Evolutionary conservation across 2,888 invertebrate genomes (phyloP).

Genomic region (Tipula vernalis): DNA sequence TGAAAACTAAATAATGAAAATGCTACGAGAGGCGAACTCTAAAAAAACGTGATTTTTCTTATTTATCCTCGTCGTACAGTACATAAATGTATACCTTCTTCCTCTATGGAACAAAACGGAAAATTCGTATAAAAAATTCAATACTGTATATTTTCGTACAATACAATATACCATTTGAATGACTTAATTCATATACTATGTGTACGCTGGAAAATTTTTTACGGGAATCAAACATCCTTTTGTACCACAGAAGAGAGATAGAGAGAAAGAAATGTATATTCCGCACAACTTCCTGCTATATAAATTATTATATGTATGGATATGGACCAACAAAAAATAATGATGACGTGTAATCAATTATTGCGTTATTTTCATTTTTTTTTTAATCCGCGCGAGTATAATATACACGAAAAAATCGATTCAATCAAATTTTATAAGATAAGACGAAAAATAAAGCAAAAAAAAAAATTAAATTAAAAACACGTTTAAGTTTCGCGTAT

Average conservation of each 20-base stretch:
- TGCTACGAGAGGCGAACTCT: background rate
- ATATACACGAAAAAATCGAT: background rate
- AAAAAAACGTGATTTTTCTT: background rate
- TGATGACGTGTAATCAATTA: background rate
- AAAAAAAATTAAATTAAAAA: background rate
- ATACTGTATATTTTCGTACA: background rate
- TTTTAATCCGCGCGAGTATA: background rate
- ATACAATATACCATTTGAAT: background rate
- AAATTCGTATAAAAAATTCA: background rate
- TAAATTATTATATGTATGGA: background rate
- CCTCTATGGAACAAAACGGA: background rate
- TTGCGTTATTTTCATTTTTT: background rate
- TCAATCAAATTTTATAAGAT: background rate
- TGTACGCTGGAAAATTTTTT: background rate
- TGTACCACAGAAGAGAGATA: background rate
- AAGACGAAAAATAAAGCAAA: background rate
- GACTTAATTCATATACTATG: background rate
- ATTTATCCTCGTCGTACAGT: background rate
- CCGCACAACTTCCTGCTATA: background rate
- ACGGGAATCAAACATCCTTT: background rate
- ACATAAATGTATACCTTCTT: background rate
- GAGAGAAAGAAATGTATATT: background rate
- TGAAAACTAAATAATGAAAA: background rate
- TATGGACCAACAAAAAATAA: background rate
- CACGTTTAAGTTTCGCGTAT: background rate